A percentile compares a stretch with the other conserved stretches of the same genome.
Evolutionary conservation across 2,797 vertebrate species (phyloP).

Genomic region (Natrix natrix): DNA sequence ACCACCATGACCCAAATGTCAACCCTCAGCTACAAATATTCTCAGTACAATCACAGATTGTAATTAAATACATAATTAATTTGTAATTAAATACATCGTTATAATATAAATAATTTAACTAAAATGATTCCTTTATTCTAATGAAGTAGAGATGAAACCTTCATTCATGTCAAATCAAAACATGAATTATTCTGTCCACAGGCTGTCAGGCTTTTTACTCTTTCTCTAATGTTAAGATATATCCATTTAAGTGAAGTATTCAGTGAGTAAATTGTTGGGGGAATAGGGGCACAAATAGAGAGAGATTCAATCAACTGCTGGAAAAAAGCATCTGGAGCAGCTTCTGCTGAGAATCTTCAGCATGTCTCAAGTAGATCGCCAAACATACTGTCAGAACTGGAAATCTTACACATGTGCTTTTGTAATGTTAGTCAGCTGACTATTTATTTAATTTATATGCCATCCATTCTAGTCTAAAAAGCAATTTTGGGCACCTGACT

Average conservation of each 20-base stretch:
- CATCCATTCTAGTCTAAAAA: not conserved
- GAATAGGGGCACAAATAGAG: not conserved
- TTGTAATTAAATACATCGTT: no score
- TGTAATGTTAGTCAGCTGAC: not conserved
- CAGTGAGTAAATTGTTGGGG: not conserved
- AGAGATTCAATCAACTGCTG: not conserved
- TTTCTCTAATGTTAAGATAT: not conserved
- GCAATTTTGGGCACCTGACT: not conserved
- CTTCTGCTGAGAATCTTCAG: no score
- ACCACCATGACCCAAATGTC: not conserved
- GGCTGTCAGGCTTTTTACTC: not conserved
- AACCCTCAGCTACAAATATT: not conserved
- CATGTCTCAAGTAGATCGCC: no score
- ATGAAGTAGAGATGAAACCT: no score
- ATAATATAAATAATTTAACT: no score
- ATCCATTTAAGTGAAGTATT: not conserved
- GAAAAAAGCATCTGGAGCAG: not conserved
- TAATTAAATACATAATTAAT: no score
- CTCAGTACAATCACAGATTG: not conserved
- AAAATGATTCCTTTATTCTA: no score
- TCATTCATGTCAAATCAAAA: no score
- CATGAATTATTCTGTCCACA: not conserved
- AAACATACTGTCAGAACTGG: no score
- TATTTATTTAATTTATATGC: not conserved
- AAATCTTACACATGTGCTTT: not conserved